These are phyloP conservation scores for Buphagus erythrorhynchus DNA, from an alignment of 2,797 vertebrate species.

Conservation along the genomic window DNA sequence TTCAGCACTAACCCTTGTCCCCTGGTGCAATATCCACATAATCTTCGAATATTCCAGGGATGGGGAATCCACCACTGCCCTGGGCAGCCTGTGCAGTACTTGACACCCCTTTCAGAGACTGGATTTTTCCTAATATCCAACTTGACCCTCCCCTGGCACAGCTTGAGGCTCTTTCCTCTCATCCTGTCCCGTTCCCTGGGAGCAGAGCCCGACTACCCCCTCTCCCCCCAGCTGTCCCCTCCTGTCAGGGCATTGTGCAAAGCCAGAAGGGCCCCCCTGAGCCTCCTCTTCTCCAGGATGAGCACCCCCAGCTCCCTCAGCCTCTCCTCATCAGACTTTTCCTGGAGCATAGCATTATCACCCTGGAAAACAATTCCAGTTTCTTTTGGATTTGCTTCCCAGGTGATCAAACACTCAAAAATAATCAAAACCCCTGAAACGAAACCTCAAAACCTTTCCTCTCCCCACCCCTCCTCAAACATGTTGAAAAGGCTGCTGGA, in stretches of 20 bases:
- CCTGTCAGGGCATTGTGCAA: not conserved
- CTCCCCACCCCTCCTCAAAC: not conserved
- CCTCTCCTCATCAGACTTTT: not conserved
- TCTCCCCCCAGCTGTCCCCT: not conserved
- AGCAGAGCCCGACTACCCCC: too few relatives aligned
- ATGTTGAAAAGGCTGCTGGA: not conserved
- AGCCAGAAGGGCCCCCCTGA: not conserved
- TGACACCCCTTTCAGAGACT: not conserved
- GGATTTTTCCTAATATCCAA: not conserved
- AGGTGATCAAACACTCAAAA: not conserved
- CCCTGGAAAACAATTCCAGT: not conserved
- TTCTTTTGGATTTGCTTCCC: not conserved
- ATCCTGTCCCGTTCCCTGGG: not conserved
- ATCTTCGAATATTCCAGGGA: not conserved
- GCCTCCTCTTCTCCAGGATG: not conserved
- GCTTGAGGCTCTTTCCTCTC: not conserved
- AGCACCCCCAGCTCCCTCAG: not conserved
- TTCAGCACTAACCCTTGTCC: not conserved
- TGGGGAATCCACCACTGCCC: not conserved
- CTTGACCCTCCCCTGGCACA: accelerated
- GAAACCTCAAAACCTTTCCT: not conserved
- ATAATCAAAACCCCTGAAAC: not conserved
- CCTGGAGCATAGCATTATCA: accelerated
- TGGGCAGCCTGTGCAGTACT: not conserved
- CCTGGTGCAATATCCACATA: accelerated